Evolutionary conservation across 1,140 invertebrate genomes (phyloP).

Genomic region (Drosophila ohnishii): DNA sequence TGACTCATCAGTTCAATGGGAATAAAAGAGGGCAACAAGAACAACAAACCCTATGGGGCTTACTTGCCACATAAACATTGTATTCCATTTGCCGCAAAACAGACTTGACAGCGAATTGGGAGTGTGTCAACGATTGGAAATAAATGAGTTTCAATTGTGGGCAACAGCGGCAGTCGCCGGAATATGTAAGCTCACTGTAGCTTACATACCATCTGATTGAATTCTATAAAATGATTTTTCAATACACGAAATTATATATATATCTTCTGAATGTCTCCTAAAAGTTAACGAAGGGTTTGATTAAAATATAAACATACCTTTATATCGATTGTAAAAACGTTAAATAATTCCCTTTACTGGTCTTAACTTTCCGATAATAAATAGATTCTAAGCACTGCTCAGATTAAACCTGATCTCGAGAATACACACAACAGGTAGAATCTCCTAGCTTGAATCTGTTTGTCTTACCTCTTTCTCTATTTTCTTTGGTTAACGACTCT

Average conservation of each 20-base stretch:
- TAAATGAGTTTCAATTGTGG: slow-evolving; percentile 15
- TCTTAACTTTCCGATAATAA: neutral
- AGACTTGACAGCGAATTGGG: slow-evolving; percentile 13
- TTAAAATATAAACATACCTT: neutral
- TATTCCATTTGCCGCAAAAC: slow-evolving; percentile 19
- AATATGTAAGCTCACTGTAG: neutral
- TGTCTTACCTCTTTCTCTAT: slow-evolving; percentile 23
- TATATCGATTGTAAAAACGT: neutral
- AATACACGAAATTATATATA: neutral
- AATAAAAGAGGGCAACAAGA: slow-evolving; percentile 22
- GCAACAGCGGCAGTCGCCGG: neutral
- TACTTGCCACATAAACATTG: slow-evolving; percentile 46
- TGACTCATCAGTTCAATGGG: slow-evolving; percentile 39
- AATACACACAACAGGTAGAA: slow-evolving; percentile 28
- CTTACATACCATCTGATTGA: neutral
- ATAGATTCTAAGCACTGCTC: neutral
- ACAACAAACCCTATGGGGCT: slow-evolving; percentile 12
- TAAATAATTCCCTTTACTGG: neutral
- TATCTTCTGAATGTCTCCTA: too few relatives aligned
- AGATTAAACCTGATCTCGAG: slow-evolving; percentile 16
- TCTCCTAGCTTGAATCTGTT: slow-evolving; percentile 12
- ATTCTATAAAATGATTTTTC: neutral
- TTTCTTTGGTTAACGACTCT: slow-evolving; percentile 32
- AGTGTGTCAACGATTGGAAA: slow-evolving; percentile 25
- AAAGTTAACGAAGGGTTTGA: neutral